Base-by-base conservation (phyloP, 1,140 invertebrate species). In the Pseudobourletiella spinata region DNA sequence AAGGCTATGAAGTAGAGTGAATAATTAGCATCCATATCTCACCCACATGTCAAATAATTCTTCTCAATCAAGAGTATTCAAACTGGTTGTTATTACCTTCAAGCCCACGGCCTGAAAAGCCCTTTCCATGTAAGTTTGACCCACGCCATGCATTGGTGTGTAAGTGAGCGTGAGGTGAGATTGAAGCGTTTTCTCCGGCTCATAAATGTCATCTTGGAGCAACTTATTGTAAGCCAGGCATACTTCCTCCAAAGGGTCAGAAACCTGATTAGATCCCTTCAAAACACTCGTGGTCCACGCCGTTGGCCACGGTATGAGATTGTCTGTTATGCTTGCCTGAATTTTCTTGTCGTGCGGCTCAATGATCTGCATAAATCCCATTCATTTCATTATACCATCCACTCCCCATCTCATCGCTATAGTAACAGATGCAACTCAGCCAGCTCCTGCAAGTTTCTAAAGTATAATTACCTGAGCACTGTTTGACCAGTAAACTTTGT, bases 81-180 rank as follows among this genome's bases (percentile, higher is more conserved):
- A n/a, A n/a, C n/a, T n/a, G n/a, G 24, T 52, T 61, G 32, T 20
- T 61, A 42, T 71, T 76, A 88, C 84, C 74, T 84, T 82, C 44
- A 97, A 86, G 65, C 85, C 84, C 57, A 86, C 84, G 30, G 74
- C 73, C 69, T 86, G 77, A 71, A 98, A 91, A 4, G 89, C 86
- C 67, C 84, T 76, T 42, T 79, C 72, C 65, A 95, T 82, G 74
- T 85, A 96, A 11, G 82, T 74, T 73, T 90, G 86, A 1, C 94
- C 94, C 16, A 99, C 95, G 25, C 97, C 97, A 75, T 99, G 97
- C 88, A 99, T 95, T 0, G 96, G 88, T 44, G 94, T 97, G 70
- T 98, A 98, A 0, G 88, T 87, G 65, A 91, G 86, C 69, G 81
- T 81, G 3, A 93, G 71, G 24, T 77, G 6, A 55, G 50, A 58